Base-by-base conservation (phyloP, 53 echinoderm and acorn worm species). In the Holothuria leucospilota region DNA sequence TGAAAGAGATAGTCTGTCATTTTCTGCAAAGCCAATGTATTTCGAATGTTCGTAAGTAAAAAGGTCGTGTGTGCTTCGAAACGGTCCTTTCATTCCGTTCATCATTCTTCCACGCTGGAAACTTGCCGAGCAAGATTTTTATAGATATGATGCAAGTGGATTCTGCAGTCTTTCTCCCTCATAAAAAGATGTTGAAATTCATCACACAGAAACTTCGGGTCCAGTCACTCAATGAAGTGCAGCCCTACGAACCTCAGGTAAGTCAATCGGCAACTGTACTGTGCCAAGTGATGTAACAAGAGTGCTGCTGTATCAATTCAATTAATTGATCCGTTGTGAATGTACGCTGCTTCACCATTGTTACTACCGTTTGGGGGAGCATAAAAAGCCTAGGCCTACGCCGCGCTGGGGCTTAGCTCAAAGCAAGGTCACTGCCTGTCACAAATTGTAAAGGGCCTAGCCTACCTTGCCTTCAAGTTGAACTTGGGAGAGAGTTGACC, bases 161-260 rank as follows among this genome's bases (percentile, higher is more conserved):
- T 75, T 75, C 75, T 75, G 51, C 75, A 49, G 75, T 75, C 75
- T 75, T 75, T 75, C 75, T 41, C 75, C 75, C 75, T 75, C 75
- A 75, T 24, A 75, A 75, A 75, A 75, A 75, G 75, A 75, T 75
- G 75, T 75, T 81, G 89, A 96, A 88, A 80, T 92, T 90, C 77
- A 71, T 96, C 28, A 96, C 96, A 24, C 93, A 93, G 69, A 96
- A 90, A 90, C 89, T 96, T 75, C 91, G 93, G 77, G 93, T 92
- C 75, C 96, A 96, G 86, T 92, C 96, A 74, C 86, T 96, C 78
- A 96, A 96, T 96, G 96, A 96, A 82, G 94, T 96, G 72, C 93
- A 91, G 86, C 96, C 96, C 74, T 94, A 89, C 90, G 93, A 94
- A 84, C 87, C 92, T 73, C 92, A 87, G 89, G 94, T 92, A 85